A percentile compares a stretch with the other conserved stretches of the same genome.
Evolutionary conservation across 2,888 invertebrate genomes (phyloP).

Genomic region (Hemicrepidius hirtus): DNA sequence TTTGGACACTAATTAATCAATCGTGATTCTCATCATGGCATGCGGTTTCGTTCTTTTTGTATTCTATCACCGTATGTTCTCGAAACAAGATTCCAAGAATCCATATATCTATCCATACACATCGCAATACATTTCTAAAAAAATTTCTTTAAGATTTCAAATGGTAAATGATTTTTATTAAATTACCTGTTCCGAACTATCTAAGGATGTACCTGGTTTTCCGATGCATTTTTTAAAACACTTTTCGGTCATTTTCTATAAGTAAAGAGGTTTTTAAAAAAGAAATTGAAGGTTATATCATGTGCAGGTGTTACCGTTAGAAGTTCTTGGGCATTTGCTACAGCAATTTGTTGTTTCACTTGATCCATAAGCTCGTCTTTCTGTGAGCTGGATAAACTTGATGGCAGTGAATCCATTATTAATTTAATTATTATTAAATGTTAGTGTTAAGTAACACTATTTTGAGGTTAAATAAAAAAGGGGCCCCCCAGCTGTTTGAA

Average conservation of each 20-base stretch:
- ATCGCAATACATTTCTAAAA: slow-evolving; percentile 96
- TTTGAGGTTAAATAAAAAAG: slow-evolving; percentile 25
- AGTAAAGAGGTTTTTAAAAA: slow-evolving; percentile 59
- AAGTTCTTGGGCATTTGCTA: slow-evolving; percentile 95
- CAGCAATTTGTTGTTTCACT: slow-evolving; percentile 95
- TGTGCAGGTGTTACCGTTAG: slow-evolving; percentile 78
- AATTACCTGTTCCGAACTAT: slow-evolving; percentile 86
- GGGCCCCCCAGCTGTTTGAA: too few species aligned
- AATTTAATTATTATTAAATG: slow-evolving; percentile 34
- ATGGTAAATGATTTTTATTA: background rate
- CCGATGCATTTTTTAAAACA: slow-evolving; percentile 96
- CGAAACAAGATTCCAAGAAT: slow-evolving; percentile 95
- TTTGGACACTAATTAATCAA: background rate
- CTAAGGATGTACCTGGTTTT: slow-evolving; percentile 92
- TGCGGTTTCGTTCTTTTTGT: slow-evolving; percentile 81
- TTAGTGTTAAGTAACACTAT: slow-evolving; percentile 5
- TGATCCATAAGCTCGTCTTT: slow-evolving; percentile 94
- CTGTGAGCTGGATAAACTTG: slow-evolving; percentile 79
- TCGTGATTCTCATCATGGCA: slow-evolving; percentile 42
- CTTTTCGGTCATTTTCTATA: slow-evolving; percentile 96
- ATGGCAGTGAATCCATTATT: slow-evolving; percentile 77
- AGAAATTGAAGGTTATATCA: slow-evolving; percentile 34
- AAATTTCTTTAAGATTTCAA: background rate
- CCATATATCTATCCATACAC: slow-evolving; percentile 99
- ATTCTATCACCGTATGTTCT: slow-evolving; percentile 90